Conservation (phyloP, 2,113 vertebrate genomes). For the Hyperopisus bebe region DNA sequence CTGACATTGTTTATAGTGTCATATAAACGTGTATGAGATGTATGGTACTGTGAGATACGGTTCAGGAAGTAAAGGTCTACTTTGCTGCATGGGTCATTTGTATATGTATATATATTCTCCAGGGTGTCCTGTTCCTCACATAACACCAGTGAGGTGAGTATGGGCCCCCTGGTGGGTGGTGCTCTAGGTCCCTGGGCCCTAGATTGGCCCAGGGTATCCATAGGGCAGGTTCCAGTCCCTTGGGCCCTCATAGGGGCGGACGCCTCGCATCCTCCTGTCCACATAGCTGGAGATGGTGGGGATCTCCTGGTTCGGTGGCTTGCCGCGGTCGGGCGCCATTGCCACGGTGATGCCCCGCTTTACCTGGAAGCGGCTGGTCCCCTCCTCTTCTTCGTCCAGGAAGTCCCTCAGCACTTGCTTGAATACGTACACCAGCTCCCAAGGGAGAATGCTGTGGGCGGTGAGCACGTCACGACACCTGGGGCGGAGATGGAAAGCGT, state of each 20-base stretch:
- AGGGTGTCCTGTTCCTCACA: background rate
- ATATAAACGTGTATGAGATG: background rate
- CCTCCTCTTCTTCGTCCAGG: constrained; percentile 55
- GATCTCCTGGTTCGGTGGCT: constrained; percentile 69
- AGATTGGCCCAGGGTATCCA: constrained; percentile 48
- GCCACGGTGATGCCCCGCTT: constrained; percentile 42
- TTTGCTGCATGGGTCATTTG: background rate
- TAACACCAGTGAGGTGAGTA: background rate
- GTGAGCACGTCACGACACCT: constrained; percentile 73
- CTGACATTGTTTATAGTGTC: background rate
- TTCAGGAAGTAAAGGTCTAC: background rate
- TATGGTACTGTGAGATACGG: background rate
- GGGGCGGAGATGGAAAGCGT: background rate
- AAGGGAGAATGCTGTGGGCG: constrained; percentile 73
- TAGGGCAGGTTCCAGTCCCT: constrained; percentile 75
- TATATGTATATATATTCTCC: background rate
- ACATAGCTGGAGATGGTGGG: constrained; percentile 87
- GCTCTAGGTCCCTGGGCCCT: constrained; percentile 39
- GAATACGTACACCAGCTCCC: constrained; percentile 84
- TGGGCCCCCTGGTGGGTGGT: constrained; percentile 36
- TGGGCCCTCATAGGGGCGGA: constrained; percentile 53
- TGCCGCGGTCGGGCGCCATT: constrained; percentile 31
- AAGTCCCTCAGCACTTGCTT: constrained; percentile 82
- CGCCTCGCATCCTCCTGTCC: constrained; percentile 62
- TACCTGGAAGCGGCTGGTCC: constrained; percentile 42